These are phyloP conservation scores for Ciona savignyi DNA, from an alignment of 23 tunicate genomes.

Conservation along the genomic window DNA sequence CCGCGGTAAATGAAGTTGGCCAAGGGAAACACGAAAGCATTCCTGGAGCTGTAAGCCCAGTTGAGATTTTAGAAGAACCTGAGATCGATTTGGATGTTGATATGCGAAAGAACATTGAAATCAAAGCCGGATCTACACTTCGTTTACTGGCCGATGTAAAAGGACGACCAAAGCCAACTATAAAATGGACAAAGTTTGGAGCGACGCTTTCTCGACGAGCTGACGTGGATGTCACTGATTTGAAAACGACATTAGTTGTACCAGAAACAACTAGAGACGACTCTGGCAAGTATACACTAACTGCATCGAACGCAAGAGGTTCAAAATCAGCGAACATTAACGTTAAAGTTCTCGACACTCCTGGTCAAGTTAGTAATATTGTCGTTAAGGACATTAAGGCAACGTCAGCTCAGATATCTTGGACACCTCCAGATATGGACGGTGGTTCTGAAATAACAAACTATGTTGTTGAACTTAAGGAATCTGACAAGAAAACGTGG, in stretches of 20 bases:
- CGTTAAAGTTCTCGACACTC: conserved; percentile 77
- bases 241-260: conserved; percentile 29
- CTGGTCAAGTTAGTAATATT: conserved; percentile 63
- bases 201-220: conserved; percentile 57
- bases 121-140: conserved; percentile 67
- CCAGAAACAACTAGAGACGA: conserved; percentile 56
- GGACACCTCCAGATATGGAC: conserved; percentile 82
- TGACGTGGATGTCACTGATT: conserved; percentile 61
- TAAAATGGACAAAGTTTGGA: conserved; percentile 83
- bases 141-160: conserved; percentile 33
- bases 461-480: conserved; percentile 83
- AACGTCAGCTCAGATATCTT: conserved; percentile 62
- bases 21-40: conserved; percentile 44
- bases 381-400: conserved; percentile 62
- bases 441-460: conserved; percentile 71
- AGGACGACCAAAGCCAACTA: conserved; percentile 75
- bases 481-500: conserved; percentile 91
- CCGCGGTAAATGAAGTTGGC: conserved; percentile 94
- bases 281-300: conserved; percentile 73
- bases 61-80: conserved; percentile 87
- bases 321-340: conserved; percentile 47
- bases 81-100: conserved; percentile 64
- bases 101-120: conserved; percentile 46
- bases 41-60: conserved; percentile 64
- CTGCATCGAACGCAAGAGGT: conserved; percentile 72